Evolutionary conservation across 2,113 vertebrate species (phyloP), one percentile per base, ranked within the genome.

Genomic region (Oryzias javanicus): DNA sequence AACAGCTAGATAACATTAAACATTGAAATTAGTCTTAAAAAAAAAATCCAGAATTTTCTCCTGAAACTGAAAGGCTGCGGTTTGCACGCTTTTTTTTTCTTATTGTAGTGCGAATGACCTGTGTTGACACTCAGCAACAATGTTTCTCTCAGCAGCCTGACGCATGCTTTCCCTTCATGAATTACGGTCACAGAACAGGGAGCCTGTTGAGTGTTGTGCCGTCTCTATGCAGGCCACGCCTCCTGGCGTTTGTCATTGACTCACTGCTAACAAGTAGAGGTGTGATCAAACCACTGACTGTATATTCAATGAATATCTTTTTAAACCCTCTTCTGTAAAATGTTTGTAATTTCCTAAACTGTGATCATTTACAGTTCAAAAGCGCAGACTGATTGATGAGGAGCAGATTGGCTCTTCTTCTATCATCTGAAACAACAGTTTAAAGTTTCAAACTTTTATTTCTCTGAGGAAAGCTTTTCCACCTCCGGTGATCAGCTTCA

Each of bases 361-460:
- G 12, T 56, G 42, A 46, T 5, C 3, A 20, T 55, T 66, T 57
- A 40, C 14, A 42, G 45, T 51, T 4, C 12, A 44, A 57, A 56
- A 61, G 4, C 16, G 24, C 27, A 42, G 40, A 6, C n/a, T 1
- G 3, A 16, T 35, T 1, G 3, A 16, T 35, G 15, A 25, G 19
- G 24, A 48, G 14, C n/a, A 24, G 45, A 17, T 25, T 29, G 2
- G 3, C 25, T 73, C 29, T 16, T 50, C 25, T 22, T 61, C 44
- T 47, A 63, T 70, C 59, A 35, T 72, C 49, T 67, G 18, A 74
- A 68, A 80, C 64, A 67, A 41, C 67, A 61, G 62, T 18, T 19
- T 55, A 53, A 59, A 76, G 72, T 76, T 80, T 78, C 40, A 16
- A 15, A 4, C 57, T 56, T 76, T 78, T 68, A 82, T 79, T 76